Conservation (phyloP, 1,140 invertebrate species). For the Aplysia californica region DNA sequence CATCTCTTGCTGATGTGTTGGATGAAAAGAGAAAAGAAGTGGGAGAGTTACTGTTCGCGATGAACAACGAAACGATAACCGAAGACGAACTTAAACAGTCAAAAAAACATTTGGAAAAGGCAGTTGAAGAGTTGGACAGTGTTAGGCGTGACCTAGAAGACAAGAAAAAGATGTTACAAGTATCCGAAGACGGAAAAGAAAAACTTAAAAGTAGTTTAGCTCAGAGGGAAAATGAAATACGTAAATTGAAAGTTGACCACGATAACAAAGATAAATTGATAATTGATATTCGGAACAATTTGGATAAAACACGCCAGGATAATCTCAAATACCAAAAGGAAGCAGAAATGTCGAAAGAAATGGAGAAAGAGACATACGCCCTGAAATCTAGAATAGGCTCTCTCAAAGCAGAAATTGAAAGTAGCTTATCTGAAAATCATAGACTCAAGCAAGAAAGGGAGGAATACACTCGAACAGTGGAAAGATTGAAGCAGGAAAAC, state of each 20-base stretch:
- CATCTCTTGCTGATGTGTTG: not conserved
- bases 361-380: constrained; percentile 22
- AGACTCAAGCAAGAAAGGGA: constrained; percentile 33
- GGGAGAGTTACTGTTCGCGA: constrained; percentile 15
- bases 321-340: constrained; percentile 21
- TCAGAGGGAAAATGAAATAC: constrained; percentile 23
- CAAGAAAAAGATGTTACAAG: constrained; percentile 11
- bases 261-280: constrained; percentile 26
- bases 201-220: constrained; percentile 5
- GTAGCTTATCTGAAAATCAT: constrained; percentile 21
- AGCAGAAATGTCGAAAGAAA: constrained; percentile 1
- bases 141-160: constrained; percentile 23
- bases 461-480: constrained; percentile 21
- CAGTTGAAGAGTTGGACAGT: constrained; percentile 17
- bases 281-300: constrained; percentile 15
- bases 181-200: constrained; percentile 13
- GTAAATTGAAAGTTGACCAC: constrained; percentile 12
- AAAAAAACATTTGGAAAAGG: constrained; percentile 13
- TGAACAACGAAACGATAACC: constrained; percentile 18
- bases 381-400: constrained; percentile 30
- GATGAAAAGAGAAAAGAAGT: constrained; percentile 29
- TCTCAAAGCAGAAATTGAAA: constrained; percentile 30
- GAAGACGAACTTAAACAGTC: constrained; percentile 22
- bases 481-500: constrained; percentile 16
- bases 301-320: constrained; percentile 10